A percentile compares a stretch with the other conserved stretches of the same genome.
Evolutionary conservation across 2,888 invertebrate genomes (phyloP).

Genomic region (Lepidonotus clava): DNA sequence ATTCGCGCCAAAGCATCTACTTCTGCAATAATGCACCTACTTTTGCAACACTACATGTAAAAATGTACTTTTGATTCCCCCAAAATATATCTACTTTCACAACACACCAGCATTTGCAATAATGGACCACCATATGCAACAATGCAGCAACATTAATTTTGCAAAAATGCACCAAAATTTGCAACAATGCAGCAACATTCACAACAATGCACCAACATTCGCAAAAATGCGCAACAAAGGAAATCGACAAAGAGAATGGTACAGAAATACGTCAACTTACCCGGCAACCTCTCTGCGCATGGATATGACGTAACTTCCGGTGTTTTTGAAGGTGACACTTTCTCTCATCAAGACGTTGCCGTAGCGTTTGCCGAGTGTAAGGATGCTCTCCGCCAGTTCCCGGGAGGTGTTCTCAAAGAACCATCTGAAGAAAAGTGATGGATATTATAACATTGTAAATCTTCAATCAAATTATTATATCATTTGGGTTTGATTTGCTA

Average conservation of each 20-base stretch:
- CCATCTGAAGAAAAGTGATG: constrained; percentile 68
- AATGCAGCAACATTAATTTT: too few species aligned
- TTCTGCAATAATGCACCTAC: too few species aligned
- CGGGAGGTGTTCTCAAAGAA: constrained; percentile 72
- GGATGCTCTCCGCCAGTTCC: constrained; percentile 69
- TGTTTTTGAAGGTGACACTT: constrained; percentile 68
- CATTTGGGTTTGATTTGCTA: neutral
- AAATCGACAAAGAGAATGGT: neutral
- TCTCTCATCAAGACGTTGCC: constrained; percentile 76
- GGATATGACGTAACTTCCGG: constrained; percentile 75
- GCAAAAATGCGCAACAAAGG: too few species aligned
- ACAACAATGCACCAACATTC: too few species aligned
- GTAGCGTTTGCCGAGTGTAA: constrained; percentile 65
- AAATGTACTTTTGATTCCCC: too few species aligned
- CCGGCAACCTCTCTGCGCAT: constrained; percentile 67
- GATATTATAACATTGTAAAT: neutral
- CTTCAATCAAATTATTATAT: neutral
- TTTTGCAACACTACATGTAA: too few species aligned
- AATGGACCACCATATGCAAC: too few species aligned
- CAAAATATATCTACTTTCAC: too few species aligned
- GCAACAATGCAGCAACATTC: too few species aligned
- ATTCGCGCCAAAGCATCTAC: too few species aligned
- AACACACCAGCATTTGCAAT: too few species aligned
- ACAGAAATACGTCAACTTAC: constrained; percentile 63
- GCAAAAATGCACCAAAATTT: too few species aligned